Base-by-base conservation (phyloP, 2,113 vertebrate species). In the Peromyscus polionotus region DNA sequence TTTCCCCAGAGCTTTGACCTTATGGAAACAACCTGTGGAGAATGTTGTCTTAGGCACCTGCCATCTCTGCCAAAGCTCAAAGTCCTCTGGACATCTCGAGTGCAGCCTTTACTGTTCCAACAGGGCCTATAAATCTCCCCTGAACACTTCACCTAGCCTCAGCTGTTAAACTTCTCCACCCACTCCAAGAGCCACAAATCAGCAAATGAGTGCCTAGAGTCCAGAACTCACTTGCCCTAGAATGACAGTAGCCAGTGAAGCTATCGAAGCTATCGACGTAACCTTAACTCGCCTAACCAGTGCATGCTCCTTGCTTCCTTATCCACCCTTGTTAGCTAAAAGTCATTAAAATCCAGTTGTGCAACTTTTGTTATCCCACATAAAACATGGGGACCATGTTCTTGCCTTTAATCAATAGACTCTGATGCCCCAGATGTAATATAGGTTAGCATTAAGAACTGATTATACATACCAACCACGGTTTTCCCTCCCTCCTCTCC, bases 201-300 rank as follows among this genome's bases (percentile, higher is more conserved):
- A 51, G 20, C 54, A 61, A 26, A 12, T 85, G 5, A 87, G 39
- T 83, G 79, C 14, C 54, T 67, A 68, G 57, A 42, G 3, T 51
- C 88, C 28, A 67, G 28, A 70, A n/a, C n/a, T 79, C 68, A 63
- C 26, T 91, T 77, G 79, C 45, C 45, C 45, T 45, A 57, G 80
- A 85, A n/a, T 94, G 68, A 70, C 72, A 89, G 73, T 61, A 33
- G 63, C 26, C 95, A 87, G 87, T 7, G 33, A 84, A 57, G 54
- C 57, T 45, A 33, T n/a, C 10, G 33, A 84, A 57, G 54, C 57
- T 45, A 33, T n/a, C 10, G 5, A 31, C 10, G 13, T n/a, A 48
- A 45, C 7, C 39, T 36, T 51, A 16, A 67, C 88, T 51, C 79
- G 42, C 42, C 59, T n/a, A 67, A 51, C 31, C 28, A 81, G 77